Percentiles rank a stretch among this genome's conserved stretches.
These are phyloP conservation scores for Acipenser oxyrinchus DNA, from an alignment of 2,797 vertebrate genomes.

Conservation along the genomic window DNA sequence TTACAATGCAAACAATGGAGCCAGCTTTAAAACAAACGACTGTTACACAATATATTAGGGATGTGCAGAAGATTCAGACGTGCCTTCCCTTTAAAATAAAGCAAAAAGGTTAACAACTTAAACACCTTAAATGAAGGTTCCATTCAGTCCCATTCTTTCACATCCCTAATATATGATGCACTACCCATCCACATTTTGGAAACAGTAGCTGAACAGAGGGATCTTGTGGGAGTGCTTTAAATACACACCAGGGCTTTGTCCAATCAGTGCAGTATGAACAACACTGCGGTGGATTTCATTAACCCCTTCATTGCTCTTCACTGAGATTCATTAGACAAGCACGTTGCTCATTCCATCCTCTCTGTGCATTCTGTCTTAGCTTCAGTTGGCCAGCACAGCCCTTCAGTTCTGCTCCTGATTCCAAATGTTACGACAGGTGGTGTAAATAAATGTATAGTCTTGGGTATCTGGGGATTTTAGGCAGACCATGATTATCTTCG, in stretches of 20 bases:
- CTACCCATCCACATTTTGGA: neutral
- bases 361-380: slow-evolving; percentile 50
- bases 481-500: slow-evolving; percentile 11
- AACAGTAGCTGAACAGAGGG: neutral
- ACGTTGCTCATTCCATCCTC: neutral
- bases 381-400: slow-evolving; percentile 33
- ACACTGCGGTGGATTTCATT: no score
- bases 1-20: slow-evolving; percentile 5
- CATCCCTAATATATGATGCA: neutral
- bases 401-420: slow-evolving; percentile 32
- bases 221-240: neutral
- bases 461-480: slow-evolving; percentile 24
- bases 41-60: slow-evolving; percentile 15
- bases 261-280: no score
- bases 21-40: slow-evolving; percentile 20
- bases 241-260: no score
- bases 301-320: no score
- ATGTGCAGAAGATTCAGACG: slow-evolving; percentile 5
- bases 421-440: slow-evolving; percentile 19
- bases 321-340: no score
- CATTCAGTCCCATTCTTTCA: neutral
- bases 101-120: neutral
- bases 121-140: neutral
- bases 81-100: no score
- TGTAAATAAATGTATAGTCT: slow-evolving; percentile 42